Conservation (phyloP, 2,888 invertebrate species). For the Dryomyza anilis region DNA sequence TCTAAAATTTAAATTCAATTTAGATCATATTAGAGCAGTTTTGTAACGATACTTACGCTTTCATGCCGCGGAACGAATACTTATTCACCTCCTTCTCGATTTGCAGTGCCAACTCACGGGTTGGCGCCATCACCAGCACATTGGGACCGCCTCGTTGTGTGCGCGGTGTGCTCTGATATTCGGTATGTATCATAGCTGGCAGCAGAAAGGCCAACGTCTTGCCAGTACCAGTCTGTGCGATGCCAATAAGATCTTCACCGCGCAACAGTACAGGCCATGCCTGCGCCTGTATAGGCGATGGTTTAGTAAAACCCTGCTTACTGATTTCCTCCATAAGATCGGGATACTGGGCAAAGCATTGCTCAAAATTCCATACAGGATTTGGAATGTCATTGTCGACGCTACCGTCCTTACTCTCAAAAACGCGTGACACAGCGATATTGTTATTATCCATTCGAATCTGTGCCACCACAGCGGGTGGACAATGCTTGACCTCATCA, state of each 20-base stretch:
- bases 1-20: neutral
- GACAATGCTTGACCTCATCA: slow-evolving; percentile 71
- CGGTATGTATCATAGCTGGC: slow-evolving; percentile 92
- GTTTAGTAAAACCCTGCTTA: slow-evolving; percentile 74
- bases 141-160: slow-evolving; percentile 79
- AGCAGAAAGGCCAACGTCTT: slow-evolving; percentile 94
- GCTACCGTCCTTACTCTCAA: slow-evolving; percentile 63
- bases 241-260: slow-evolving; percentile 94
- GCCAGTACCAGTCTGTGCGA: slow-evolving; percentile 93
- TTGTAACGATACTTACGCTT: slow-evolving; percentile 69
- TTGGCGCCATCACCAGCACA: slow-evolving; percentile 88
- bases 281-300: slow-evolving; percentile 91
- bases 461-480: slow-evolving; percentile 66
- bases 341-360: slow-evolving; percentile 81
- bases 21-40: no score
- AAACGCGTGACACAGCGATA: slow-evolving; percentile 74
- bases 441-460: slow-evolving; percentile 74
- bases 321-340: slow-evolving; percentile 81
- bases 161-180: slow-evolving; percentile 78
- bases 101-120: slow-evolving; percentile 90
- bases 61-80: slow-evolving; percentile 86
- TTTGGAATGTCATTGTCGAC: slow-evolving; percentile 54
- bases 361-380: slow-evolving; percentile 72
- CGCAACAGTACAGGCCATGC: slow-evolving; percentile 92
- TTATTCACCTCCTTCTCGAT: slow-evolving; percentile 91